phyloP scores from a whole-genome alignment of 2,113 vertebrate species.

The Shinisaurus crocodilurus region DNA sequence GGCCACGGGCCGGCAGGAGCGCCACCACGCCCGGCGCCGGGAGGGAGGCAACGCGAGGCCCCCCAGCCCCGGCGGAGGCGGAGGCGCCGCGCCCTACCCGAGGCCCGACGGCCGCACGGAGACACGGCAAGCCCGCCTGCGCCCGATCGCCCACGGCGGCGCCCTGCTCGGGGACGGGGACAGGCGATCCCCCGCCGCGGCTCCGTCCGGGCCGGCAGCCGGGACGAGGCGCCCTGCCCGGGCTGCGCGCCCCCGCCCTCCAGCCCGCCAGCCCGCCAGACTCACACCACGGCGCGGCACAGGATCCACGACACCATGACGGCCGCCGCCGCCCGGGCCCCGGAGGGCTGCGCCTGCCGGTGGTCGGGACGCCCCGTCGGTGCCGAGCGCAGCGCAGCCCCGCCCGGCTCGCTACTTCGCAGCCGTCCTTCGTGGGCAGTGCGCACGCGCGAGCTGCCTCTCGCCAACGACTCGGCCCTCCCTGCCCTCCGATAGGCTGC shows the following conservation, averaged over 20 bases:
- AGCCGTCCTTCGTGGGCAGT: background rate
- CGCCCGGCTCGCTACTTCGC: background rate
- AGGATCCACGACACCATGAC: conserved; percentile 1
- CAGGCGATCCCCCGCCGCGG: no score
- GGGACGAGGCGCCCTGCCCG: background rate
- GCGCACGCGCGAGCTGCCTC: background rate
- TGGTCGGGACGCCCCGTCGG: background rate
- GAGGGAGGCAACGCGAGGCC: no score
- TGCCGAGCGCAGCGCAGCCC: no score
- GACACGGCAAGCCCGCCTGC: no score
- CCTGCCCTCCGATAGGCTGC: background rate
- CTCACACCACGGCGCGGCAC: conserved; percentile 18
- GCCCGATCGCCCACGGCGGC: background rate
- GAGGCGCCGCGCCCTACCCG: no score
- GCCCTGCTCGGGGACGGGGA: background rate
- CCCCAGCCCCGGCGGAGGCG: no score
- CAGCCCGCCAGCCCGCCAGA: background rate
- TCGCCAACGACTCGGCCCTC: background rate
- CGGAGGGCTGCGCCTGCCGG: no score
- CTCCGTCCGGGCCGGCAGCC: no score
- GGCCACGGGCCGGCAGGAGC: no score
- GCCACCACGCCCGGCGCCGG: no score
- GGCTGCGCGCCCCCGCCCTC: background rate
- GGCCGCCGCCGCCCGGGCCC: background rate
- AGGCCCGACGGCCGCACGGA: no score